Conservation (phyloP, 2,113 vertebrate species). For the Diadophis punctatus region DNA sequence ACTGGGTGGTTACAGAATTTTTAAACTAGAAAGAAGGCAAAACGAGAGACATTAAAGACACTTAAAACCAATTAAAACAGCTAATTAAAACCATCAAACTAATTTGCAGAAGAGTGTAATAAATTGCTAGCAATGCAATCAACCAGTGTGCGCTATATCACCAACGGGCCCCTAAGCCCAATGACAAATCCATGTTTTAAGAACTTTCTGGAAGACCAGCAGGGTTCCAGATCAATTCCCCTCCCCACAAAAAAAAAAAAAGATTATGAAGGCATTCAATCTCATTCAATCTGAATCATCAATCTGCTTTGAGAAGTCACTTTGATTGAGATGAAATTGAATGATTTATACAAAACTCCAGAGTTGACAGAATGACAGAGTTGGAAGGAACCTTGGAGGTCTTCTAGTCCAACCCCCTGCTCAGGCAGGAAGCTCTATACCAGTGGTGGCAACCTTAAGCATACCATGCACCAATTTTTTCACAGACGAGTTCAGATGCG, state of each 20-base stretch:
- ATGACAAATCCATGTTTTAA: background rate
- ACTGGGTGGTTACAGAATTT: background rate
- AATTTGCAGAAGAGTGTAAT: background rate
- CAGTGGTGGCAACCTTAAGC: no score
- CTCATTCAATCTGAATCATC: background rate
- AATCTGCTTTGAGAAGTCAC: background rate
- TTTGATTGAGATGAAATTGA: background rate
- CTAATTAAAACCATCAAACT: background rate
- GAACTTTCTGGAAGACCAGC: background rate
- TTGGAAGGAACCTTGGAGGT: no score
- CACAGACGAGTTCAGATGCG: no score
- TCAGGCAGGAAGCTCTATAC: no score
- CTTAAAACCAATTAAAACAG: background rate
- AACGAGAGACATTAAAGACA: background rate
- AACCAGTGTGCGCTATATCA: background rate
- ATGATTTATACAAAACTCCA: background rate
- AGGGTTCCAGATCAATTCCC: background rate
- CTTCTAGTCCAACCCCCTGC: no score
- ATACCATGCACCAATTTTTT: no score
- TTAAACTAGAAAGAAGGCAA: background rate
- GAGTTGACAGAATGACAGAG: no score
- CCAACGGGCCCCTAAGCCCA: background rate
- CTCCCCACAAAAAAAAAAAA: background rate
- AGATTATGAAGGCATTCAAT: background rate
- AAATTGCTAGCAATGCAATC: background rate